These are phyloP conservation scores for Rhodophaea formosa DNA, from an alignment of 2,888 invertebrate genomes.

Conservation along the genomic window DNA sequence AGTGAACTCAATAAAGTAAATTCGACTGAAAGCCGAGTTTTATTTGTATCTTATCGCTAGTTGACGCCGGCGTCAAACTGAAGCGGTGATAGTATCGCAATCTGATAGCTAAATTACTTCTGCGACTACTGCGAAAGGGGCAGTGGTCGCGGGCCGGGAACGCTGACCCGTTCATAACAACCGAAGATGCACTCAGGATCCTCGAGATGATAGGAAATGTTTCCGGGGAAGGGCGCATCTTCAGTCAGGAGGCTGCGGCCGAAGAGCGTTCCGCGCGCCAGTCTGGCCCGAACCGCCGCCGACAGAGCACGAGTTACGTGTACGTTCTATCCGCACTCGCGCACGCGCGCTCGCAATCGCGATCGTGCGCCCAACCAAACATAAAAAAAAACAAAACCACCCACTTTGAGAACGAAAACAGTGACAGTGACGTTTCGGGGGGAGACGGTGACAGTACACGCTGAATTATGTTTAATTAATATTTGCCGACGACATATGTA, in stretches of 20 bases:
- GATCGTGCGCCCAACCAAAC: slow-evolving; percentile 42
- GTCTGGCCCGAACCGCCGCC: slow-evolving; percentile 58
- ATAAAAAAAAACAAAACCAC: slow-evolving; percentile 50
- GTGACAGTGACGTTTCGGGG: slow-evolving; percentile 77
- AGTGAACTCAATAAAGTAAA: slow-evolving; percentile 35
- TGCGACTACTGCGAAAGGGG: slow-evolving; percentile 3
- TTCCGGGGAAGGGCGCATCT: slow-evolving; percentile 46
- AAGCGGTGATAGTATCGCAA: slow-evolving; percentile 3
- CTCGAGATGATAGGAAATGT: slow-evolving; percentile 37
- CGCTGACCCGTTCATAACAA: background rate
- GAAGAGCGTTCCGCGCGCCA: slow-evolving; percentile 37
- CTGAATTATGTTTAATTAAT: slow-evolving; percentile 37
- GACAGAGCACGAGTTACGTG: slow-evolving; percentile 40
- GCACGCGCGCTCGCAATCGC: slow-evolving; percentile 66
- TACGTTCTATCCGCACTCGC: slow-evolving; percentile 37
- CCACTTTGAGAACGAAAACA: slow-evolving; percentile 53
- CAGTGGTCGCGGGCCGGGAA: background rate
- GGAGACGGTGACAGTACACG: slow-evolving; percentile 59
- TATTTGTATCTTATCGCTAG: slow-evolving; percentile 23
- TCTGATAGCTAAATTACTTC: slow-evolving; percentile 2
- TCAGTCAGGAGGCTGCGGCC: slow-evolving; percentile 33
- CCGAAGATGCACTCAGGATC: background rate
- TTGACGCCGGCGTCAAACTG: slow-evolving; percentile 7
- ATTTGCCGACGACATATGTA: slow-evolving; percentile 29
- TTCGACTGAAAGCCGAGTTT: slow-evolving; percentile 35